Evolutionary conservation across 2,888 invertebrate genomes (phyloP).

Genomic region (Dynastes tityus): DNA sequence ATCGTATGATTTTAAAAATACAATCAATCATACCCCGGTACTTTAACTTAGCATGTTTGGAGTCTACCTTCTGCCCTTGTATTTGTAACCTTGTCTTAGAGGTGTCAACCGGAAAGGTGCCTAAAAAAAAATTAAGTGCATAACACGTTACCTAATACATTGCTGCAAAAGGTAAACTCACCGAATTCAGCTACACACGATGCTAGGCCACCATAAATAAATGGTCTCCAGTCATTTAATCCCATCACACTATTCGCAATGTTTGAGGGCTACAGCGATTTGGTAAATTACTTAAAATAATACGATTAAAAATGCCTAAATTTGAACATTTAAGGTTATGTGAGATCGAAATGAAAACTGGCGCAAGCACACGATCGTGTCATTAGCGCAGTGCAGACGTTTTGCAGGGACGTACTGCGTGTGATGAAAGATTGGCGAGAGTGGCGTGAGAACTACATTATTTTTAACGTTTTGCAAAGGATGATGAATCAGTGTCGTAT

Average conservation of each 20-base stretch:
- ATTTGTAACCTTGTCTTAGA: constrained; percentile 95
- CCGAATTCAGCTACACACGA: constrained; percentile 96
- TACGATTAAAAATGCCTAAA: not conserved
- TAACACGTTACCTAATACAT: constrained; percentile 31
- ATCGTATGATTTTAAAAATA: constrained; percentile 85
- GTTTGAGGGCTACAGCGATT: not conserved
- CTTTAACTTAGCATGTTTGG: constrained; percentile 81
- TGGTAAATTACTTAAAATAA: constrained; percentile 16
- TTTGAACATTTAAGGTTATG: constrained; percentile 46
- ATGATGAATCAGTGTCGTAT: not conserved
- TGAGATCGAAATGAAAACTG: constrained; percentile 48
- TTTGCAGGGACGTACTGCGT: constrained; percentile 42
- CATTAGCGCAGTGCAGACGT: constrained; percentile 45
- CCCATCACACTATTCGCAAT: constrained; percentile 76
- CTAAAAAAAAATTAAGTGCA: constrained; percentile 70
- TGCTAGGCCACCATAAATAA: constrained; percentile 94
- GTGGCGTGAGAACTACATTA: constrained; percentile 36
- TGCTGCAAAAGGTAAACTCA: constrained; percentile 69
- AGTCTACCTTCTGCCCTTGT: constrained; percentile 91
- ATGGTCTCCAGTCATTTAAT: constrained; percentile 91
- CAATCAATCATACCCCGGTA: constrained; percentile 96
- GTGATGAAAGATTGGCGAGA: constrained; percentile 7
- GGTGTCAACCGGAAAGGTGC: constrained; percentile 97
- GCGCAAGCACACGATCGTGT: constrained; percentile 50
- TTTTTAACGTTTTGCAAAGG: constrained; percentile 35